Conservation (phyloP, 2,797 vertebrate species). For the Crenuchus spilurus region DNA sequence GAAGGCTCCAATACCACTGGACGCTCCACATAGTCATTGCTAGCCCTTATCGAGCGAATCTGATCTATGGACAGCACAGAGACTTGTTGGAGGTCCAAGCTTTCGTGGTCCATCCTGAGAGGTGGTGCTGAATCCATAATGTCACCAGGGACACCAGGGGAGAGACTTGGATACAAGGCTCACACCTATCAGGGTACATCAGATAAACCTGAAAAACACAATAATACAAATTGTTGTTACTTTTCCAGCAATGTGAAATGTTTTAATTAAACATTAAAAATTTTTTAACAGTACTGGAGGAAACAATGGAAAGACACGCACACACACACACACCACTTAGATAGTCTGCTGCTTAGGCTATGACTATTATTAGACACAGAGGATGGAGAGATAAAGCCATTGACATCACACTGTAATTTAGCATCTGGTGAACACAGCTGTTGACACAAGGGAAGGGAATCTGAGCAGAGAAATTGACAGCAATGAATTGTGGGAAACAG, state of each 20-base stretch:
- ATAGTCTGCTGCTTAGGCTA: slow-evolving; percentile 53
- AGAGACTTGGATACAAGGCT: slow-evolving; percentile 55
- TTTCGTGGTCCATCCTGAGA: slow-evolving; percentile 81
- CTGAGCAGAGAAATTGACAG: slow-evolving; percentile 49
- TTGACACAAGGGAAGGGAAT: slow-evolving; percentile 56
- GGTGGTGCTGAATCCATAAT: slow-evolving; percentile 82
- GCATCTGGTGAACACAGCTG: slow-evolving; percentile 74
- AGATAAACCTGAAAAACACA: slow-evolving; percentile 73
- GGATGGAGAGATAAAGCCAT: slow-evolving; percentile 59
- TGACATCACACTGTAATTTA: slow-evolving; percentile 74
- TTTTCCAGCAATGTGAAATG: not conserved
- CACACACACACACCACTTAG: slow-evolving; percentile 25
- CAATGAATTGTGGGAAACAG: slow-evolving; percentile 50
- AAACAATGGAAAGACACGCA: slow-evolving; percentile 1
- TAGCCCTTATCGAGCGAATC: slow-evolving; percentile 90
- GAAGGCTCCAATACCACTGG: slow-evolving; percentile 79
- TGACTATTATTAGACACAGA: slow-evolving; percentile 72
- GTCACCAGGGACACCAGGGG: slow-evolving; percentile 58
- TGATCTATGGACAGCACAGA: slow-evolving; percentile 93
- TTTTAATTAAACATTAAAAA: not conserved
- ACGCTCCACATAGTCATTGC: slow-evolving; percentile 95
- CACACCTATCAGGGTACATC: slow-evolving; percentile 86
- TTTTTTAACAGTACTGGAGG: not conserved
- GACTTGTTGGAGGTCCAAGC: slow-evolving; percentile 86
- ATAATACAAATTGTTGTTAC: slow-evolving; percentile 16